Evolutionary conservation across 2,888 invertebrate species (phyloP).

Genomic region (Sphecodes monilicornis): DNA sequence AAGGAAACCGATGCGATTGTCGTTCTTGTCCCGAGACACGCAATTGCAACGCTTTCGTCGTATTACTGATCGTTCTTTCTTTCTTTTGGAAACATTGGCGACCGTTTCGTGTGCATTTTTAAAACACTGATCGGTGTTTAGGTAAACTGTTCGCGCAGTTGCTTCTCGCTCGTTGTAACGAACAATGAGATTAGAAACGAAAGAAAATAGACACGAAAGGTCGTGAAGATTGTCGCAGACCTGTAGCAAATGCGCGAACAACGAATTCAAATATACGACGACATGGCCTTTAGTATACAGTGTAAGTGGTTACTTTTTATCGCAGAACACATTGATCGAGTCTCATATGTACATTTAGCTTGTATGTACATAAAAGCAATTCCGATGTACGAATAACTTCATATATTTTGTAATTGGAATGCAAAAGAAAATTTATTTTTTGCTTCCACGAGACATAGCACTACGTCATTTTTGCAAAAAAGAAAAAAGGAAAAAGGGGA

Average conservation of each 20-base stretch:
- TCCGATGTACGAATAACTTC: slow-evolving; percentile 66
- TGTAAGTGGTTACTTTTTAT: slow-evolving; percentile 71
- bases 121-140: slow-evolving; percentile 31
- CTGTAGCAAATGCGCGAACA: slow-evolving; percentile 25
- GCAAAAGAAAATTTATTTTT: slow-evolving; percentile 64
- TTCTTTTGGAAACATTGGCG: slow-evolving; percentile 1
- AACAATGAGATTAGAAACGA: slow-evolving; percentile 11
- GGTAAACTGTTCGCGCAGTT: slow-evolving; percentile 36
- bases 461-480: slow-evolving; percentile 60
- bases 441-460: slow-evolving; percentile 51
- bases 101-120: slow-evolving; percentile 27
- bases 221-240: background rate
- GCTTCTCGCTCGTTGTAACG: slow-evolving; percentile 40
- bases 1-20: slow-evolving; percentile 39
- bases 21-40: slow-evolving; percentile 32
- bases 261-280: slow-evolving; percentile 51
- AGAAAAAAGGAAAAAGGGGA: slow-evolving; percentile 30
- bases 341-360: slow-evolving; percentile 73
- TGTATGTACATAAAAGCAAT: slow-evolving; percentile 75
- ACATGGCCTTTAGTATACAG: slow-evolving; percentile 71
- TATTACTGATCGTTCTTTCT: slow-evolving; percentile 7
- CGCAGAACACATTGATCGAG: slow-evolving; percentile 64
- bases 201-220: background rate
- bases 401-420: slow-evolving; percentile 74
- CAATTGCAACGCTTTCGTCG: slow-evolving; percentile 44